Base-by-base conservation (phyloP, 2,113 vertebrate species). In the Pavo muticus region DNA sequence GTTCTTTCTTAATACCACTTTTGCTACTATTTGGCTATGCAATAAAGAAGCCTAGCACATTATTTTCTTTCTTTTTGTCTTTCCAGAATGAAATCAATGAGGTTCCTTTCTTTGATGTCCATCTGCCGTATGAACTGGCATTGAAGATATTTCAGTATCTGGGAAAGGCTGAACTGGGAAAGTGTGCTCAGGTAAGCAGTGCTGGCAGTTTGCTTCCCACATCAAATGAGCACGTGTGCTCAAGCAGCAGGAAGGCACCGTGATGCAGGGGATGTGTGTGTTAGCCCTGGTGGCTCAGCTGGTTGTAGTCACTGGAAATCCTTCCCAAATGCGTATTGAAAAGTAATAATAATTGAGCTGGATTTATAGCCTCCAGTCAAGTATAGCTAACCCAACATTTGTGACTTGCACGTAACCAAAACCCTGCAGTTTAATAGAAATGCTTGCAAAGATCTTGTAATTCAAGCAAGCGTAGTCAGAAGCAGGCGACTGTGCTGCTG, bases 1-100 rank as follows among this genome's bases (percentile, higher is more conserved):
- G 1, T 32, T 61, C 14, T 90, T 32, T 61, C 14, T 90, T 32
- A 5, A 3, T 13, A 4, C 40, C 15, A 0, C 44, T 50, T 69
- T 57, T 61, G 29, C 40, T 65, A 16, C 39, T 57, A 3, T 65
- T 90, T 25, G 25, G 30, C 50, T 48, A 3, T 87, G 45, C 12
- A 0, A 54, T 57, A 24, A 59, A 44, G 12, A 45, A 91, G 11
- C 48, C 76, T 79, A 60, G 64, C 25, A 30, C 29, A 12, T 25
- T 0, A 9, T 56, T 21, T 39, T 37, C 3, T 76, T 35, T 80
- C 61, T 75, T 87, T 35, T 81, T 91, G 80, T 24, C 37, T 91
- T 85, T 76, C 48, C 98, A 99, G 99, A 99, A 99, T 97, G 99
- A 99, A 97, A 98, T 99, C 95, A 99, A 99, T 70, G 99, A 99